These are phyloP conservation scores for Eutrigla gurnardus DNA, from an alignment of 2,797 vertebrate genomes.

Conservation along the genomic window DNA sequence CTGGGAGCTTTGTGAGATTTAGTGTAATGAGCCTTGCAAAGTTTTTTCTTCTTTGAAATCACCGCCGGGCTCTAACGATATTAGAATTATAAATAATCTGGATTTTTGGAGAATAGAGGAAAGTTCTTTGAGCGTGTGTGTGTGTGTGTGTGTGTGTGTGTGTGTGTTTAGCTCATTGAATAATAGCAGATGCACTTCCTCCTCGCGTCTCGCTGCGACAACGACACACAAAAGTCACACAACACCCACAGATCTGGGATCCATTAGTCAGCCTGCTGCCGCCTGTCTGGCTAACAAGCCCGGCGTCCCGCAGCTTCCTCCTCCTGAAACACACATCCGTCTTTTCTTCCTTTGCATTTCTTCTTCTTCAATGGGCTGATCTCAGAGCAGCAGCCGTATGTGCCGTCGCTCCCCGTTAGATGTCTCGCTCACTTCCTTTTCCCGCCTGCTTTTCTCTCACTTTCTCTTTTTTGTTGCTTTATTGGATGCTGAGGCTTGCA, in stretches of 20 bases:
- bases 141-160: slow-evolving; percentile 50
- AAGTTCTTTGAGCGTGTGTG: slow-evolving; percentile 49
- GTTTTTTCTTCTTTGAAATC: slow-evolving; percentile 54
- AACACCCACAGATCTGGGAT: slow-evolving; percentile 56
- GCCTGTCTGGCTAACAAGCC: slow-evolving; percentile 69
- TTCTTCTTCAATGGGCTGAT: slow-evolving; percentile 61
- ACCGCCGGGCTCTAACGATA: slow-evolving; percentile 41
- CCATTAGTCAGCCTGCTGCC: slow-evolving; percentile 73
- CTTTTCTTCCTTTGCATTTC: slow-evolving; percentile 24
- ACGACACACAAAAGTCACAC: slow-evolving; percentile 40
- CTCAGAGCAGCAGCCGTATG: slow-evolving; percentile 57
- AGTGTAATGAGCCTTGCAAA: slow-evolving; percentile 36
- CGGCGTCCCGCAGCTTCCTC: slow-evolving; percentile 64
- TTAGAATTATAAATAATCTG: slow-evolving; percentile 55
- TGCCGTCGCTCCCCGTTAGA: slow-evolving; percentile 42
- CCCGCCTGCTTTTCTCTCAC: slow-evolving; percentile 33
- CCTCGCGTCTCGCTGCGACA: slow-evolving; percentile 19
- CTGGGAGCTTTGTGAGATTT: slow-evolving; percentile 48
- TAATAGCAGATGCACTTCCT: slow-evolving; percentile 45
- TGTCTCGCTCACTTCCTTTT: slow-evolving; percentile 34
- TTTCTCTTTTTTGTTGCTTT: slow-evolving; percentile 38
- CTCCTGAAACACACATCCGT: slow-evolving; percentile 45
- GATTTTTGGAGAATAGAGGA: slow-evolving; percentile 28
- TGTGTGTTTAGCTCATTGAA: slow-evolving; percentile 43
- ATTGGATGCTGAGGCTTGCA: slow-evolving; percentile 23